phyloP scores from a whole-genome alignment of 2,888 invertebrate genomes.

The Leptogaster cylindrica region DNA sequence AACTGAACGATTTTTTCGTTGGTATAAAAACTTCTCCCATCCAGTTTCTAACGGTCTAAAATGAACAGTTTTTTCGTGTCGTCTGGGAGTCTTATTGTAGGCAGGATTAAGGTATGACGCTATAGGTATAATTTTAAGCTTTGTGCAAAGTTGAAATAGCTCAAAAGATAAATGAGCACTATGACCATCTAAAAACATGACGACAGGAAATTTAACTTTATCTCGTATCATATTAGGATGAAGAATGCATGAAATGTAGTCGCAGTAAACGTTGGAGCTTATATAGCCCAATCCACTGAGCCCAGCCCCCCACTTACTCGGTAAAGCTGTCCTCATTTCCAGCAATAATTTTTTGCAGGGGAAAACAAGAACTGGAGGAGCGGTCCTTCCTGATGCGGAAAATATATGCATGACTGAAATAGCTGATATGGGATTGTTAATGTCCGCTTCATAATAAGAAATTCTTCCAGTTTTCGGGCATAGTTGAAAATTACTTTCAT shows the following conservation, averaged over 20 bases:
- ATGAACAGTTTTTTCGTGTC: neutral
- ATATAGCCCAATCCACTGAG: neutral
- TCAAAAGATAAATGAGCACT: neutral
- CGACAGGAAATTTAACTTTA: neutral
- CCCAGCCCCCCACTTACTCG: neutral
- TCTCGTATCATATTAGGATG: neutral
- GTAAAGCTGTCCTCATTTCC: neutral
- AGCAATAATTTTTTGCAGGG: neutral
- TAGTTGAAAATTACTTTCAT: constrained; percentile 17
- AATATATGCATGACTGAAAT: neutral
- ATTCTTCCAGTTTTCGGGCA: constrained; percentile 5
- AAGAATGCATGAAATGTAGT: constrained; percentile 1
- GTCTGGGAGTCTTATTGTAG: neutral
- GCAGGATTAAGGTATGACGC: neutral
- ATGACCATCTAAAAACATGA: neutral
- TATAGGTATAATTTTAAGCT: neutral
- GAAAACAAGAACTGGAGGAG: neutral
- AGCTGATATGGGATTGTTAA: neutral
- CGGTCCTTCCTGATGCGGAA: neutral
- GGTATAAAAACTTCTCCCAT: neutral
- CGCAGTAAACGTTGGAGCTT: neutral
- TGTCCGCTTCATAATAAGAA: neutral
- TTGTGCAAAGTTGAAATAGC: neutral
- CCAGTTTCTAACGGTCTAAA: neutral
- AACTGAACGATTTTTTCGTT: neutral